Base-by-base conservation (phyloP, 2,113 vertebrate species). In the Bolborhynchus lineola region DNA sequence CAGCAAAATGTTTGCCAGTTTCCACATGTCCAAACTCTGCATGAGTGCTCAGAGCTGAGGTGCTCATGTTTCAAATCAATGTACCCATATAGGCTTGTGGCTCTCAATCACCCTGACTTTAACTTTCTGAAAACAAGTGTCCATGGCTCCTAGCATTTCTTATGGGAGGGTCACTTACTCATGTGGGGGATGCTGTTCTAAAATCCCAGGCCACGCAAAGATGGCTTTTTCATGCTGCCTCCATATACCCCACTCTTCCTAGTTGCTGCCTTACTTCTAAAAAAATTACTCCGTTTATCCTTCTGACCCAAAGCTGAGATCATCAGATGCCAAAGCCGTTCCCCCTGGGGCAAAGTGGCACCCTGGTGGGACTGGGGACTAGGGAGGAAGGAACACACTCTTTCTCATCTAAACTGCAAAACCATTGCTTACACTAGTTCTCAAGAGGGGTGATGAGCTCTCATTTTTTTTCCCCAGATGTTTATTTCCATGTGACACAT, bases 361-460 rank as follows among this genome's bases (percentile, higher is more conserved):
- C 37, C 35, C 44, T 82, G 39, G 42, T 33, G 28, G 71, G 55
- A 14, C 24, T 26, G 8, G 26, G 37, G 11, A 11, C 0, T 0
- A 59, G 41, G 6, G 13, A 92, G 35, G 35, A 86, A 90, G 50
- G 50, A 82, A 55, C 12, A 24, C 4, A 1, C 19, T 59, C 26
- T 47, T 84, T 64, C 25, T 21, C 25, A 21, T 60, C 42, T 60
- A 42, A 91, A 50, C 65, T 71, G 52, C 62, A 63, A 88, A 84
- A 17, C 23, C 23, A 21, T 31, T 2, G 0, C 31, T 86, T 90
- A 46, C 8, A 55, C 13, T 46, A 55, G 44, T n/a, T 90, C 42
- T 62, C 41, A n/a, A 82, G 33, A 89, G 31, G 57, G 10, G 9
- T 72, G 46, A 65, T 37, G 72, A 53, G 44, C 39, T 76, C 6